Percentiles rank a stretch among this genome's conserved stretches.
Conservation (phyloP, 2,797 vertebrate species). For the Emydoidea blandingii region DNA sequence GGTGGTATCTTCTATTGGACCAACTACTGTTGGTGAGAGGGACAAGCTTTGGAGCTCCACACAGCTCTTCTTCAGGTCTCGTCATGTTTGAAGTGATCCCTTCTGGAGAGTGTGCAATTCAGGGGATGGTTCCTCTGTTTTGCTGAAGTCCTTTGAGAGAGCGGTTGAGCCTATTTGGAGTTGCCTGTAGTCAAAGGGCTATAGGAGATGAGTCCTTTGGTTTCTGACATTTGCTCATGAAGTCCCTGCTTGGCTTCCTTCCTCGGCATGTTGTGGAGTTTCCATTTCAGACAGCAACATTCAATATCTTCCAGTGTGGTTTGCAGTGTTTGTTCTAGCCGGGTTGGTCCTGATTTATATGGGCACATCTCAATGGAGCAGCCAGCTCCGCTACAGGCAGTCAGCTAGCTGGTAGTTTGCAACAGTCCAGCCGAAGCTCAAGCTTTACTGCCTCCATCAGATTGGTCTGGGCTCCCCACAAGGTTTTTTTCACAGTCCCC, state of each 20-base stretch:
- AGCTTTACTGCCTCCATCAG: not conserved
- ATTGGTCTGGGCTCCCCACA: too few relatives aligned
- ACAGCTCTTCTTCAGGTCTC: not conserved
- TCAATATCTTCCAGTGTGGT: not conserved
- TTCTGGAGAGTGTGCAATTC: not conserved
- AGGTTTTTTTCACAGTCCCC: not conserved
- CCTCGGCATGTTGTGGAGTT: too few relatives aligned
- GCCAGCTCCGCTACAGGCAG: not conserved
- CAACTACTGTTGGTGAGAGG: not conserved
- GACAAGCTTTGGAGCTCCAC: not conserved
- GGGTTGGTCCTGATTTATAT: not conserved
- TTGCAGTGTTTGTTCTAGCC: not conserved
- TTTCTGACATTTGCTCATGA: not conserved
- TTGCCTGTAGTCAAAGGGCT: too few relatives aligned
- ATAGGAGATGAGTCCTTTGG: too few relatives aligned
- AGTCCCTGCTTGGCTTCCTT: not conserved
- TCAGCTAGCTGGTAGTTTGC: not conserved
- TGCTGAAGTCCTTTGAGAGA: not conserved
- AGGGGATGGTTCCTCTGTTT: too few relatives aligned
- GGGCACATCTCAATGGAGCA: not conserved
- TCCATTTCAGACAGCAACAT: not conserved
- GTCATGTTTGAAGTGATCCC: not conserved
- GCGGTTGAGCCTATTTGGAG: not conserved
- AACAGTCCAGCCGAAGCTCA: not conserved
- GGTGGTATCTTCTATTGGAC: too few relatives aligned